Evolutionary conservation across 2,797 vertebrate genomes (phyloP).

Genomic region (Sebastes minor): DNA sequence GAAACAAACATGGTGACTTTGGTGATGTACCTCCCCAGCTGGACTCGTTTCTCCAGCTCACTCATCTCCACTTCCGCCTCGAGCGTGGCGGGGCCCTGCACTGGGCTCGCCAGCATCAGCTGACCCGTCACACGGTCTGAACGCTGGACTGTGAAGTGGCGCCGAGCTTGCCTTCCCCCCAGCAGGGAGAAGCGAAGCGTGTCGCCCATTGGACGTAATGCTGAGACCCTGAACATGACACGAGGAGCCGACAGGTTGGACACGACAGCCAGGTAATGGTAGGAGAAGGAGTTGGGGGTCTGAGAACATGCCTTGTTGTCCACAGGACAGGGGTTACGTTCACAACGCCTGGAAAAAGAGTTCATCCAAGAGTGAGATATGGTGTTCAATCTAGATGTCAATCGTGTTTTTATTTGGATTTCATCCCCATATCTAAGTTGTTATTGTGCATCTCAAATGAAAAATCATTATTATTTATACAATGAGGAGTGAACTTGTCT

Average conservation of each 20-base stretch:
- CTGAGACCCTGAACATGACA: slow-evolving; percentile 89
- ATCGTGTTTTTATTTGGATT: neutral
- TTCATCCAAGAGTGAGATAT: neutral
- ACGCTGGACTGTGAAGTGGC: slow-evolving; percentile 83
- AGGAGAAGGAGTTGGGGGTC: slow-evolving; percentile 88
- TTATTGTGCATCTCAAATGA: neutral
- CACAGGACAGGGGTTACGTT: slow-evolving; percentile 88
- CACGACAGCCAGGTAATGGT: slow-evolving; percentile 88
- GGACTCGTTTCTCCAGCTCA: slow-evolving; percentile 82
- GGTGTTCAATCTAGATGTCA: neutral
- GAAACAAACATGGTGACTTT: slow-evolving; percentile 88
- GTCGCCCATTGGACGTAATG: slow-evolving; percentile 82
- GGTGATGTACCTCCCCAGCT: slow-evolving; percentile 88
- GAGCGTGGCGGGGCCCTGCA: slow-evolving; percentile 83
- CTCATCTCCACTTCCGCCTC: slow-evolving; percentile 92
- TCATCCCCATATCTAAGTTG: neutral
- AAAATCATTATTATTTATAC: neutral
- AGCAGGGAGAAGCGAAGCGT: slow-evolving; percentile 86
- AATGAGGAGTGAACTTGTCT: neutral
- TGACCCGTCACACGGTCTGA: slow-evolving; percentile 85
- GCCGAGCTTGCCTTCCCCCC: slow-evolving; percentile 75
- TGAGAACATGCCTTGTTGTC: slow-evolving; percentile 85
- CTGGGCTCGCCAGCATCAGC: slow-evolving; percentile 84
- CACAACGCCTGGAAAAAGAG: slow-evolving; percentile 83
- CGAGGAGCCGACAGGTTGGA: slow-evolving; percentile 87